Evolutionary conservation across 1,140 invertebrate species (phyloP), one percentile per base, ranked within the genome.

Genomic region (Cyclargus thomasi): DNA sequence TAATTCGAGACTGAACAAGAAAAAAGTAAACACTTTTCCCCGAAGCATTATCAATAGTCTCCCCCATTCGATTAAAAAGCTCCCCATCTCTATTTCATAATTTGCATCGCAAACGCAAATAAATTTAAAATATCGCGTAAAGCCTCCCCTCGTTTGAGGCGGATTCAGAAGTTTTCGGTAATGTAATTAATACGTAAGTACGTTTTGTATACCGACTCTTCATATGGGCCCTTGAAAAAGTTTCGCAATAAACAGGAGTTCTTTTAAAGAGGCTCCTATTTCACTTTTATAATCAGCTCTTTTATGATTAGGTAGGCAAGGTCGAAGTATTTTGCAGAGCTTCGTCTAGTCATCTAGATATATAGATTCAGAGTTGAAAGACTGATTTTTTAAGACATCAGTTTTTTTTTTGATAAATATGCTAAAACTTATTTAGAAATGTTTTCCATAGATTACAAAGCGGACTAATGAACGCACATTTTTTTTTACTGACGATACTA

Each of bases 81-180:
- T 71, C 76, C 77, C 80, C 81, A 77, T 80, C 82, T 85, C 83
- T 83, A 85, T 88, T 86, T 85, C 84, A 81, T 85, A 88, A 88
- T 85, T 88, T 88, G 85, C 86, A 88, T 89, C 74, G 83, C 77
- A 84, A 81, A 83, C 76, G 83, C 79, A 87, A 89, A 89, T 87
- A 86, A 86, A 89, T 87, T 85, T 89, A 86, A 87, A 89, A 87
- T 89, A 88, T 87, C 82, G 80, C 83, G 63, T 79, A 86, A 88
- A 73, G 80, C 82, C 83, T 83, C 80, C 78, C 80, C 77, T 79
- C 79, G 76, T 77, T 74, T 71, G 73, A 75, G 47, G 71, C 62
- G 67, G 62, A 55, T 71, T 71, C 57, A 39, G 66, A 68, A 36
- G 47, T 36, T 59, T 67, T 68, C 29, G 72, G 68, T 69, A 63